Evolutionary conservation across 2,797 vertebrate genomes (phyloP), one percentile per base, ranked within the genome.

Genomic region (Myripristis jacobus): DNA sequence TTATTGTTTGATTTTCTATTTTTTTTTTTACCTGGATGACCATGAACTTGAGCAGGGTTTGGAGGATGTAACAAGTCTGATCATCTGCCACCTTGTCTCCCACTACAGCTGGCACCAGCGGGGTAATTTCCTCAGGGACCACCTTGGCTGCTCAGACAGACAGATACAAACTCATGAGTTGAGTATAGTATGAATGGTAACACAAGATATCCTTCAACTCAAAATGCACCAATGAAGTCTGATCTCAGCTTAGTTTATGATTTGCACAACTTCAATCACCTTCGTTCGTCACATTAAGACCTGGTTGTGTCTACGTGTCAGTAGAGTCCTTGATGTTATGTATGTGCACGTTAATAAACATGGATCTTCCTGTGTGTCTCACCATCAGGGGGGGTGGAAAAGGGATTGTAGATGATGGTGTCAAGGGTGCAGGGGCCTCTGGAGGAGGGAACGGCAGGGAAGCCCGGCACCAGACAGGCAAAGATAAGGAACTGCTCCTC

Each of bases 401-500:
- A 94, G 43, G 94, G 93, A 83, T 94, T 95, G 83, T 94, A 97
- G 87, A 98, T 94, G 88, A 99, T 96, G 56, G 94, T 96, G 90
- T 99, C 98, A 70, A 99, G 94, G 3, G 97, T 98, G 89, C 96
- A 98, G 80, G 94, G 97, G 50, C 98, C 98, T 63, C 93, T 93
- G 11, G 96, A 91, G 9, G 97, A 98, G 34, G 92, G 86, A 81
- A 96, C 92, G 1, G 96, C 95, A 12, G 97, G 98, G 82, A 99
- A 99, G 67, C 98, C 98, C 31, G 98, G 98, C 79, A 99, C 97
- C 34, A 99, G 95, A 86, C 97, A 98, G 84, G 97, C 98, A 68
- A 98, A 99, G 80, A 96, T 95, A 84, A 98, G 93, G 80, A 97
- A 94, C 93, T 99, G 97, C 83, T 99, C 98, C 88, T 99, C 98